Evolutionary conservation across 2,888 invertebrate species (phyloP).

Genomic region (Pollenia amentaria): DNA sequence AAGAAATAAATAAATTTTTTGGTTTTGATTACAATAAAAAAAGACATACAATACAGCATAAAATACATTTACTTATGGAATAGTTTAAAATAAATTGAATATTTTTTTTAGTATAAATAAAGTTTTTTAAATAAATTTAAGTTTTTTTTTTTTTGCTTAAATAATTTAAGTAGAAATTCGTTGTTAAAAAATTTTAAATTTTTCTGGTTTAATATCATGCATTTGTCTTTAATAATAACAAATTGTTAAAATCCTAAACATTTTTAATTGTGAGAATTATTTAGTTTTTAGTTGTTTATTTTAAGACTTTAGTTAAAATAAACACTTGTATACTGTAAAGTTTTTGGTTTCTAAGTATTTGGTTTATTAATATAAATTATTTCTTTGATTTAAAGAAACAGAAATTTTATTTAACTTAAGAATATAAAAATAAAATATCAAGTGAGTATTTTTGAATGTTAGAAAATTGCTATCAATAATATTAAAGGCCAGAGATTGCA

Average conservation of each 20-base stretch:
- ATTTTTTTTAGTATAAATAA: not conserved
- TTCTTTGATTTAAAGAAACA: not conserved
- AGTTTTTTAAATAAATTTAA: not conserved
- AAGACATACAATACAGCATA: not conserved
- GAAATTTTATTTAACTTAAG: not conserved
- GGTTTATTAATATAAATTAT: constrained; percentile 10
- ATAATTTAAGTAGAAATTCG: constrained; percentile 62
- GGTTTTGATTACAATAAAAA: not conserved
- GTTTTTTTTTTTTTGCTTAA: constrained; percentile 29
- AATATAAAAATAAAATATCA: not conserved
- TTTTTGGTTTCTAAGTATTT: constrained; percentile 41
- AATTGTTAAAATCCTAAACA: constrained; percentile 1
- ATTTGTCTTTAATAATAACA: not conserved
- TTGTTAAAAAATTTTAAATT: constrained; percentile 59
- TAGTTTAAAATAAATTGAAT: constrained; percentile 6
- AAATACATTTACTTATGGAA: not conserved
- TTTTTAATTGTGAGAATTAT: constrained; percentile 15
- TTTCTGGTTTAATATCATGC: constrained; percentile 1
- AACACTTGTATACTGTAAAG: constrained; percentile 24
- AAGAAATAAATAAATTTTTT: constrained; percentile 12
- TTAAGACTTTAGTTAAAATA: not conserved
- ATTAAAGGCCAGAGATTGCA: no score
- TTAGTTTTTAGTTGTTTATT: not conserved
- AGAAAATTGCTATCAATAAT: not conserved
- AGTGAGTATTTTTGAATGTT: not conserved